These are phyloP conservation scores for Hycleus phaleratus DNA, from an alignment of 1,140 invertebrate species.

Conservation along the genomic window DNA sequence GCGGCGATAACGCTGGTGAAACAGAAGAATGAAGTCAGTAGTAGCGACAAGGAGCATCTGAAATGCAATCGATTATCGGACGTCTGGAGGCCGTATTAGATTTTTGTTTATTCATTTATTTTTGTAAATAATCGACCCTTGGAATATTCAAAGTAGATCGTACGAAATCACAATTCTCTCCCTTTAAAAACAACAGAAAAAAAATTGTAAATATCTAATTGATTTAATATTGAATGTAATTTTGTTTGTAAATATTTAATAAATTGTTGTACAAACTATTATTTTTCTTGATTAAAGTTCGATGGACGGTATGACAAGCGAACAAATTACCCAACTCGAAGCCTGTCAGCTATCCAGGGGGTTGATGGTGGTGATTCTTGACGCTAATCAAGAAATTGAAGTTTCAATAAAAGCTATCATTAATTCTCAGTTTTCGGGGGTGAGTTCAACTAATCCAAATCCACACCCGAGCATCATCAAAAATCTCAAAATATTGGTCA, in stretches of 20 bases:
- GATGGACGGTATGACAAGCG: no score
- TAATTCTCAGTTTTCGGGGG: slow-evolving; percentile 43
- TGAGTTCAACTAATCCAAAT: not conserved
- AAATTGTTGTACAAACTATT: slow-evolving; percentile 20
- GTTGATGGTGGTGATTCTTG: not conserved
- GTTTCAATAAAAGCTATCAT: slow-evolving; percentile 47
- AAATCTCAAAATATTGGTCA: no score
- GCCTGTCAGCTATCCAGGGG: no score
- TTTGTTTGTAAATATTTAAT: slow-evolving; percentile 22
- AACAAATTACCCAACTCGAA: no score
- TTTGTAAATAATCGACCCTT: not conserved
- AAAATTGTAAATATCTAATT: no score
- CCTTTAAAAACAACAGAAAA: no score
- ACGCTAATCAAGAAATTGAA: slow-evolving; percentile 47
- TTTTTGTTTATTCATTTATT: not conserved
- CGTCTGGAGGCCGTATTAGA: slow-evolving; percentile 54
- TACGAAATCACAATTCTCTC: no score
- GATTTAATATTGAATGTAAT: slow-evolving; percentile 1
- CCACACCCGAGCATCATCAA: no score
- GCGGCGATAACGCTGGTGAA: slow-evolving; percentile 34
- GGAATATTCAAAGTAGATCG: no score
- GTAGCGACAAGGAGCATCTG: slow-evolving; percentile 37
- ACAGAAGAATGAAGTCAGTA: slow-evolving; percentile 39
- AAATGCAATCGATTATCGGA: slow-evolving; percentile 43
- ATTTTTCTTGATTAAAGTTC: not conserved